phyloP scores from a whole-genome alignment of 2,888 invertebrate species.

The Odontomyia ornata region DNA sequence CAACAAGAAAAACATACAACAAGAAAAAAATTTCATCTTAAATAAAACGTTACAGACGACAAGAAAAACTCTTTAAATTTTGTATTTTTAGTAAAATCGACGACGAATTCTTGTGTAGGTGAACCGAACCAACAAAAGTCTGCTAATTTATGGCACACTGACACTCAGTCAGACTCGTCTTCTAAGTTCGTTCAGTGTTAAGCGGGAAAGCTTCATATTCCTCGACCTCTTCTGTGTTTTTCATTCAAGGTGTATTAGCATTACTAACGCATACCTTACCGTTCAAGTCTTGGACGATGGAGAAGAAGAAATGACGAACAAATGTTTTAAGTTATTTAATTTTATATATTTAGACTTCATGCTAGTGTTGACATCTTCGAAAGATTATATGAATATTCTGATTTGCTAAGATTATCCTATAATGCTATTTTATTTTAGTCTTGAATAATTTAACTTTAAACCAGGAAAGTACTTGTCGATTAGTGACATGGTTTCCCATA shows the following conservation, averaged over 20 bases:
- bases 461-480: too few relatives aligned
- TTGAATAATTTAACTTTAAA: too few relatives aligned
- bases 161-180: not conserved
- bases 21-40: not conserved
- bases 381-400: too few relatives aligned
- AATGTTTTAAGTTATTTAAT: not conserved
- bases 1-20: not conserved
- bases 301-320: slow-evolving; percentile 5
- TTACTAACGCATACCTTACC: slow-evolving; percentile 5
- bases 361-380: not conserved
- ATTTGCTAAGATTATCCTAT: too few relatives aligned
- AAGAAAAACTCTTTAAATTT: slow-evolving; percentile 11
- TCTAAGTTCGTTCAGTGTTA: not conserved
- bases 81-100: slow-evolving; percentile 27
- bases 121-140: slow-evolving; percentile 19
- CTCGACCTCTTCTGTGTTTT: slow-evolving; percentile 3
- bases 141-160: slow-evolving; percentile 31
- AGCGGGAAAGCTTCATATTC: not conserved
- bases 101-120: slow-evolving; percentile 34
- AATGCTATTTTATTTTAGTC: too few relatives aligned
- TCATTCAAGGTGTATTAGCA: slow-evolving; percentile 6
- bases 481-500: too few relatives aligned
- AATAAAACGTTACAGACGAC: slow-evolving; percentile 21
- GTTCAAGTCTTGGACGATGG: not conserved
- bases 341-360: not conserved